A percentile compares a stretch with the other conserved stretches of the same genome.
phyloP scores from a whole-genome alignment of 2,113 vertebrate genomes.

The Trogon melanurus region DNA sequence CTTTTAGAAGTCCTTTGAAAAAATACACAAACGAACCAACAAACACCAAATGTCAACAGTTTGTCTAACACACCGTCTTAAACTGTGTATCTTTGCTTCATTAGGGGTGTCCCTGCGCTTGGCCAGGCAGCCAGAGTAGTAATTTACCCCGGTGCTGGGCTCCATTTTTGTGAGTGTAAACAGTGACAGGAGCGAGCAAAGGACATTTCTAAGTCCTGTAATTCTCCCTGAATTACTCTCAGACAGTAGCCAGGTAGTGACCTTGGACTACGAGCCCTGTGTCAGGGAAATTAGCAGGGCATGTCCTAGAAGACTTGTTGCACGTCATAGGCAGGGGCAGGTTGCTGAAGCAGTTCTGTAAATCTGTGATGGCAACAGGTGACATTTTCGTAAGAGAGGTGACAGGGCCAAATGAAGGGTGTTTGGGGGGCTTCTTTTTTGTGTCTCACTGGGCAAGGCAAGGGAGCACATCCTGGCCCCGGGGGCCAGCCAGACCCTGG shows the following conservation, averaged over 20 bases:
- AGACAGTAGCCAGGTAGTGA: neutral
- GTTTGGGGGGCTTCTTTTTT: neutral
- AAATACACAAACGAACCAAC: too few relatives aligned
- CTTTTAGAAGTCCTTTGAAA: neutral
- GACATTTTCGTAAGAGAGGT: neutral
- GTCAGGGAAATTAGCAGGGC: neutral
- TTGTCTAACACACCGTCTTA: neutral
- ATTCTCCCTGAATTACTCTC: neutral
- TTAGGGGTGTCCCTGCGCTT: accelerated
- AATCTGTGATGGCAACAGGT: neutral
- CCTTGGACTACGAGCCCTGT: neutral
- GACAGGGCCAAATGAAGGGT: neutral
- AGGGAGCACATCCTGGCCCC: neutral
- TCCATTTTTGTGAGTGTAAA: neutral
- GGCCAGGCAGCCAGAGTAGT: neutral
- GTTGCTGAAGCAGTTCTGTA: neutral
- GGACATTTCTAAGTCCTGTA: neutral
- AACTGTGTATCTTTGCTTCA: neutral
- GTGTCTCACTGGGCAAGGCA: neutral
- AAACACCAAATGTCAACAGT: neutral
- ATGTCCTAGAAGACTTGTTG: neutral
- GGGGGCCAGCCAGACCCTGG: neutral
- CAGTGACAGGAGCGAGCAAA: neutral
- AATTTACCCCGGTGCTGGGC: accelerated
- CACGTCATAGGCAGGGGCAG: neutral